phyloP scores from a whole-genome alignment of 2,113 vertebrate genomes.

The Psittacus erithacus region DNA sequence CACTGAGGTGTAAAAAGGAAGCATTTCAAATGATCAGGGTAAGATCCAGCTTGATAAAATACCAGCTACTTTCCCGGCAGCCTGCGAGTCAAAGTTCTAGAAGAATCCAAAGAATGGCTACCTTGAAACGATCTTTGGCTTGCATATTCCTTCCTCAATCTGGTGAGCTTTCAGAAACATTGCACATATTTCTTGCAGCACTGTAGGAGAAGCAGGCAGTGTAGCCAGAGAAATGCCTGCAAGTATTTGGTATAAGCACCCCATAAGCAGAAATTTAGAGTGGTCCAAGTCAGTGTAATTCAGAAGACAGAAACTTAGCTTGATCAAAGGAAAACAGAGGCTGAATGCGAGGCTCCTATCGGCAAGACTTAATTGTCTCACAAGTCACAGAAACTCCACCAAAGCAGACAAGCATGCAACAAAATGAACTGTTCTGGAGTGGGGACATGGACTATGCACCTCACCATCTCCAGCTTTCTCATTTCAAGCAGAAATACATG shows the following conservation, averaged over 20 bases:
- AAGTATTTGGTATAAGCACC: background rate
- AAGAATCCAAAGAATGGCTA: background rate
- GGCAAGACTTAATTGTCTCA: background rate
- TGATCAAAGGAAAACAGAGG: background rate
- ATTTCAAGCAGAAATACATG: background rate
- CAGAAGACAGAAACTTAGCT: background rate
- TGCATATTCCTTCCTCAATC: background rate
- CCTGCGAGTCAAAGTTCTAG: rapidly evolving
- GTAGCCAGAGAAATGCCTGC: background rate
- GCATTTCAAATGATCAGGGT: background rate
- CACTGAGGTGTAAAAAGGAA: slow-evolving; percentile 23
- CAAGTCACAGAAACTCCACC: background rate
- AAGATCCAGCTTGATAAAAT: slow-evolving; percentile 26
- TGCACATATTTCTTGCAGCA: background rate
- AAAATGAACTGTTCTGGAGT: background rate
- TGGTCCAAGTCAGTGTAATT: background rate
- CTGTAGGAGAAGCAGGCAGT: background rate
- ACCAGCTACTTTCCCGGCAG: background rate
- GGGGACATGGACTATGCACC: background rate
- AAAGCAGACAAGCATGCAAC: background rate
- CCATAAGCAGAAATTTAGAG: background rate
- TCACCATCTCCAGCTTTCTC: background rate
- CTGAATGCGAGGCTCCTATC: background rate
- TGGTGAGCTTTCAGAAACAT: background rate
- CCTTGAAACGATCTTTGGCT: background rate